These are phyloP conservation scores for Molanna angustata DNA, from an alignment of 2,888 invertebrate genomes.

Conservation along the genomic window DNA sequence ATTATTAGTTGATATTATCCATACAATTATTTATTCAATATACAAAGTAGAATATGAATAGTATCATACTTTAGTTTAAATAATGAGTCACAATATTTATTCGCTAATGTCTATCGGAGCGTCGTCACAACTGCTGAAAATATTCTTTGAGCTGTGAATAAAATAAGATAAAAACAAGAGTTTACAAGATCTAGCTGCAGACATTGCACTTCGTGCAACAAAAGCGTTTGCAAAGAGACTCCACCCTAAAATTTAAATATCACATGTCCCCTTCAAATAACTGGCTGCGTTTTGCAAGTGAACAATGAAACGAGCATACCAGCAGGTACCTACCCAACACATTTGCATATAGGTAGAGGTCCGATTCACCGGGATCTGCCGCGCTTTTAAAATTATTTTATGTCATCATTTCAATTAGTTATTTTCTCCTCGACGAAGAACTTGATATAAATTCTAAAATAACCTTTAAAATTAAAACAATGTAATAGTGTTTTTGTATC, in stretches of 20 bases:
- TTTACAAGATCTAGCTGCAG: conserved; percentile 42
- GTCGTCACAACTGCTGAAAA: too few species aligned
- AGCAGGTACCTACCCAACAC: conserved; percentile 25
- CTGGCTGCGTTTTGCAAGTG: conserved; percentile 30
- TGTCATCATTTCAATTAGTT: conserved; percentile 10
- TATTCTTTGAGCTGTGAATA: too few species aligned
- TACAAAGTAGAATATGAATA: too few species aligned
- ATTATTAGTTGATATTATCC: too few species aligned
- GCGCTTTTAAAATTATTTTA: conserved; percentile 21
- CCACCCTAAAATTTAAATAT: conserved; percentile 28
- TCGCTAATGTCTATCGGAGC: background rate
- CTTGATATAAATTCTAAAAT: conserved; percentile 3
- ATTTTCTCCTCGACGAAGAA: conserved; percentile 7
- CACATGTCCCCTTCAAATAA: conserved; percentile 23
- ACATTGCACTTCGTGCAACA: conserved; percentile 55
- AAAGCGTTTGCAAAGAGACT: conserved; percentile 31
- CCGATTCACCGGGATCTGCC: conserved; percentile 22
- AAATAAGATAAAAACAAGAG: conserved; percentile 9
- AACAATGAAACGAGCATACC: conserved; percentile 29
- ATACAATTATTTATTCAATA: too few species aligned
- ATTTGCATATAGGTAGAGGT: conserved; percentile 30
- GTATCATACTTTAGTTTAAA: too few species aligned
- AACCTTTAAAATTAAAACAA: background rate
- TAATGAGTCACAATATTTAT: too few species aligned
- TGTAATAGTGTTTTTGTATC: conserved; percentile 3